Percentiles rank a stretch among this genome's conserved stretches.
Conservation (phyloP, 2,113 vertebrate genomes). For the Ptyas mucosa region DNA sequence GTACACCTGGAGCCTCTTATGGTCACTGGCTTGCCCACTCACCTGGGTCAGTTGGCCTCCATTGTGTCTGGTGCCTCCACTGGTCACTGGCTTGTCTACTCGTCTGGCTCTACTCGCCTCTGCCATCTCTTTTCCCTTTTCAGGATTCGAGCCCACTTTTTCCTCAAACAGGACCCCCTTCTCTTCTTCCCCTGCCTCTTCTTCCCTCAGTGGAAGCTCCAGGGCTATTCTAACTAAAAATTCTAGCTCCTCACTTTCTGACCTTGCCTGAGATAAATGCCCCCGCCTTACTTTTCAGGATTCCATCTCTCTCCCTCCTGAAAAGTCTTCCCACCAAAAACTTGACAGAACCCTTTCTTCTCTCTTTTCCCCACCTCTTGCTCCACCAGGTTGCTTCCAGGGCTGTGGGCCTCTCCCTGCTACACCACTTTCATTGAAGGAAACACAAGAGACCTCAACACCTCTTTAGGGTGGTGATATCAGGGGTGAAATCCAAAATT, state of each 20-base stretch:
- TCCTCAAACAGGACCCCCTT: background rate
- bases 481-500: too few relatives aligned
- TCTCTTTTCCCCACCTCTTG: background rate
- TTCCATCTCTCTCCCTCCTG: background rate
- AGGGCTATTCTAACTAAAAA: background rate
- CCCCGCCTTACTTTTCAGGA: background rate
- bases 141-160: background rate
- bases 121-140: background rate
- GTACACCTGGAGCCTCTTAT: too few relatives aligned
- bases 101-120: background rate
- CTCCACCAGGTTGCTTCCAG: too few relatives aligned
- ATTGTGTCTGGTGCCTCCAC: too few relatives aligned
- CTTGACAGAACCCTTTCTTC: background rate
- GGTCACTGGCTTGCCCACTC: too few relatives aligned
- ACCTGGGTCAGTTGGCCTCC: too few relatives aligned
- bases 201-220: background rate
- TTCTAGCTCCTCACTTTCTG: background rate
- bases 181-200: background rate
- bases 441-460: background rate
- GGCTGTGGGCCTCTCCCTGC: background rate
- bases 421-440: fast-evolving
- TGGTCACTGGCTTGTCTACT: background rate
- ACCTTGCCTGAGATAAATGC: background rate
- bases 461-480: background rate
- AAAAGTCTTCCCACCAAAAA: background rate